Base-by-base conservation (phyloP, 1,140 invertebrate species). In the Trachelipus rathkii region DNA sequence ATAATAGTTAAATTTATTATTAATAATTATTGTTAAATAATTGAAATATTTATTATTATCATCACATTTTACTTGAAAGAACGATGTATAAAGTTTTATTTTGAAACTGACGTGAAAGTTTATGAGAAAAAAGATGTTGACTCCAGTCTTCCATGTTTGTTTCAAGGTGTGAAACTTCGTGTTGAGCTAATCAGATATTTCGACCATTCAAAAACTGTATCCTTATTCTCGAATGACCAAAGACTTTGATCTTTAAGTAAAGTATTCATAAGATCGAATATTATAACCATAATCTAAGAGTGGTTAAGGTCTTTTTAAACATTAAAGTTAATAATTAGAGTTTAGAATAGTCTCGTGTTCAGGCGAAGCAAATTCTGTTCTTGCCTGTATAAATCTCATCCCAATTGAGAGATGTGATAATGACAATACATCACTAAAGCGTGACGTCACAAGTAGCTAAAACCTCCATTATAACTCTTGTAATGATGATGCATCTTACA, bases 301-400 rank as follows among this genome's bases (percentile, higher is more conserved):
- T 33, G 33, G 33, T 33, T 3, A 33, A 33, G 33, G 33, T 19
- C 50, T 8, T 3, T 60, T 60, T 4, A 60, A 60, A 2, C 11
- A 60, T 19, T 60, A 19, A 60, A 19, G 50, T 60, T 60, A 60
- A 60, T 60, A 60, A 60, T 60, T 60, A 60, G 50, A 60, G 50
- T 60, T 60, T 60, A 60, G 50, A 8, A 60, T 60, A 60, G 50
- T 60, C 50, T 60, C 50, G 50, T 60, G 50, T 60, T 60, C 50
- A 8, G 8, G 11, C 50, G 19, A 60, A 19, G 50, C 50, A 19
- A 60, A 60, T 60, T 60, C 50, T 60, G 50, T 60, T 60, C 50
- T 19, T 60, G 11, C 11, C 15, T 50, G 46, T 50, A 50, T 50
- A 50, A 60, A 60, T 60, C 50, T 60, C 11, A 15, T 60, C 50